Base-by-base conservation (phyloP, 2,797 vertebrate species). In the Ara ararauna region DNA sequence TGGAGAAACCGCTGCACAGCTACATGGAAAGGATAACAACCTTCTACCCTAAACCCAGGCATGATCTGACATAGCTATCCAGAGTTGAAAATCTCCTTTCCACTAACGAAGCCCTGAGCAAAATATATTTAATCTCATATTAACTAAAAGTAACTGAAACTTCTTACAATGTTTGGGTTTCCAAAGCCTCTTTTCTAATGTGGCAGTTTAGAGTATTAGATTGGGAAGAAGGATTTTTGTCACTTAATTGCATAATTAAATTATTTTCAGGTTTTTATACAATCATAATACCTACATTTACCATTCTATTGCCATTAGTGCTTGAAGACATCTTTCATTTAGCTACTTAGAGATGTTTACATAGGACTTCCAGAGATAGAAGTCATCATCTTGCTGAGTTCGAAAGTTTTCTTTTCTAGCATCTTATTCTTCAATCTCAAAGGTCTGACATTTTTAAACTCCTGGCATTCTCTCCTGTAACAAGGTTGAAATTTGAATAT, bases 401-500 rank as follows among this genome's bases (percentile, higher is more conserved):
- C 51, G 64, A 85, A 95, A 80, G 54, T 92, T 96, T 94, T 90
- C 40, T 85, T 80, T 81, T 91, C 54, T 65, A 80, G n/a, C 15
- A n/a, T 86, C 67, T 94, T 81, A 54, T 78, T 90, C 61, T 91
- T 84, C 50, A 34, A 0, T 58, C 61, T 87, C 64, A 85, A 87
- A 87, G 79, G 45, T 24, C 45, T 87, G 68, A 66, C 51, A 38
- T 89, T 93, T 93, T 93, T 78, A 91, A 90, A 85, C 76, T 94
- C 80, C 87, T 96, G 78, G 73, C 90, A 80, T 94, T 96, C 77
- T 87, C 60, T 87, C 80, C 90, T 71, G 89, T 79, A 94, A 78
- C 82, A 89, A 91, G 91, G 61, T 89, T 93, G 88, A 94, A 88
- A 93, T 87, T 66, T 91, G 78, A 94, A 94, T 79, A 67, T 92